Conservation (phyloP, 37 sponge, comb jelly and placozoan genomes). For the Cladorhizidae sp. region DNA sequence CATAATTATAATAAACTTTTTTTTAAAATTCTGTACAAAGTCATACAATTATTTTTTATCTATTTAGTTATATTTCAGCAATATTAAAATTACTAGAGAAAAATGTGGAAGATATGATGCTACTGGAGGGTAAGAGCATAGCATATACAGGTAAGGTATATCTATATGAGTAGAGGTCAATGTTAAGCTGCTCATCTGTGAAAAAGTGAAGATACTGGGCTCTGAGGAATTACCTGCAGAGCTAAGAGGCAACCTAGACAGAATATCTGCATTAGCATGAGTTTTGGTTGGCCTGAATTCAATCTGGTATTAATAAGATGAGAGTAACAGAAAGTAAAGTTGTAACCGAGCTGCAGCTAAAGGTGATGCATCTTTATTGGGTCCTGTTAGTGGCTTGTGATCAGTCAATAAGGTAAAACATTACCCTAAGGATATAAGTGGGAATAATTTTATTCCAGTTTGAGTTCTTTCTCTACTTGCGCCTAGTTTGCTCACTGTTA, state of each 20-base stretch:
- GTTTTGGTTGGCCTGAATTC: not conserved
- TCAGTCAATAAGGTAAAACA: not conserved
- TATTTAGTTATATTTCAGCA: no score
- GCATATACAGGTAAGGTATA: no score
- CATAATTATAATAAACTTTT: no score
- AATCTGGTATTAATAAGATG: not conserved
- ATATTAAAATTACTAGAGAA: no score
- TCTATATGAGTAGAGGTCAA: no score
- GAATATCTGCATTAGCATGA: constrained; percentile 2
- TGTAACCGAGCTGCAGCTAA: not conserved
- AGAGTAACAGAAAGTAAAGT: not conserved
- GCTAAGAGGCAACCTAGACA: not conserved
- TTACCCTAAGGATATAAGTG: not conserved
- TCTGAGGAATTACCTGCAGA: no score
- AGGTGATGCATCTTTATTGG: not conserved
- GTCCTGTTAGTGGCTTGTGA: constrained; percentile 3
- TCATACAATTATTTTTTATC: no score
- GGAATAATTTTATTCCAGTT: not conserved
- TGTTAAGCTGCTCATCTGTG: no score
- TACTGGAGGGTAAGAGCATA: no score
- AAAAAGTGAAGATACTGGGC: no score
- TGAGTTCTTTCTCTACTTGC: not conserved
- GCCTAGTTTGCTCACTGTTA: not conserved
- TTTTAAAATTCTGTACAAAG: no score
- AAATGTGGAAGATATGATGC: no score